Conservation (phyloP, 2,797 vertebrate genomes). For the Ficedula albicollis region DNA sequence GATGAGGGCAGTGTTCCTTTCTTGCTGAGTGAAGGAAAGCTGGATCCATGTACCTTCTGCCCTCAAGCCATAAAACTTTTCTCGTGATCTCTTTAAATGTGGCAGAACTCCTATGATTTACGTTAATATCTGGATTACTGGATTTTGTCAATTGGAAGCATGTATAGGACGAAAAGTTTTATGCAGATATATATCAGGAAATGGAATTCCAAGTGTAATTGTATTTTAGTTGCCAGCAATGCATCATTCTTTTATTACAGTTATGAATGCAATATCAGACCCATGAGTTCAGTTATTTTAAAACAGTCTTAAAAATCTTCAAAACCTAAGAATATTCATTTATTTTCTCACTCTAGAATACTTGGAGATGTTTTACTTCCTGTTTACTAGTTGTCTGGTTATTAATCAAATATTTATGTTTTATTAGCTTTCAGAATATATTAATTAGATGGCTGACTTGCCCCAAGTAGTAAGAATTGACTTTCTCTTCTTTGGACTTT, state of each 20-base stretch:
- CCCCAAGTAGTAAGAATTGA: not conserved
- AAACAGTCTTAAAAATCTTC: not conserved
- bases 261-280: not conserved
- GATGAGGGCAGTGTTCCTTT: not conserved
- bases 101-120: not conserved
- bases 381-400: not conserved
- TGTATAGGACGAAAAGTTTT: not conserved
- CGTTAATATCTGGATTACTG: not conserved
- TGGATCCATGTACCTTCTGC: not conserved
- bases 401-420: not conserved
- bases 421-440: not conserved
- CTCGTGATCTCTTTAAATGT: not conserved
- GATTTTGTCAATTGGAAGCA: not conserved
- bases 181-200: not conserved
- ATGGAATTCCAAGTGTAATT: not conserved
- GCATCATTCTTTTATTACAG: not conserved
- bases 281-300: not conserved
- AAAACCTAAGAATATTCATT: not conserved
- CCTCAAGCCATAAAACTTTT: not conserved
- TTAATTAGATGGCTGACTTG: not conserved
- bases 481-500: not conserved
- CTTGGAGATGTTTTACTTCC: not conserved
- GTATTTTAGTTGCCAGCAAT: not conserved
- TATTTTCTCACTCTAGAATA: not conserved
- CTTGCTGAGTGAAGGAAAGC: not conserved